Base-by-base conservation (phyloP, 1,140 invertebrate genomes). In the Brachionus paranguensis region DNA sequence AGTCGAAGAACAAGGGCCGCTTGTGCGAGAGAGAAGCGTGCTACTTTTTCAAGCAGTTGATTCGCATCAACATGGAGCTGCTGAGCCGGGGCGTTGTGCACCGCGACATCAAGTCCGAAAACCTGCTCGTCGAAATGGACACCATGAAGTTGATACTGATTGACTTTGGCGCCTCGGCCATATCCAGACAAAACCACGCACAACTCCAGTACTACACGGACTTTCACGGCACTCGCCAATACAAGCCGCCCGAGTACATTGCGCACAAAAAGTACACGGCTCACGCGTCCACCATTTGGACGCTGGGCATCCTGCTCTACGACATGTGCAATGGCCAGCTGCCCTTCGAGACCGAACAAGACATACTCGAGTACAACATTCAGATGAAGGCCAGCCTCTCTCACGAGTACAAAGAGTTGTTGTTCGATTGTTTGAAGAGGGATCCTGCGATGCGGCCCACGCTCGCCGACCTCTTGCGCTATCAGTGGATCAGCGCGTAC, bases 381-480 rank as follows among this genome's bases (percentile, higher is more conserved):
- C 41, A 72, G 74, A 50, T 84, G 65, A 72, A 72, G 33, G 24
- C 47, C 3, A 47, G 53, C 10, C 33, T 74, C 12, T 45, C 65
- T 29, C 65, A 50, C 24, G 68, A 84, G n/a, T 84, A 55, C 20
- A 55, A 64, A 55, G 17, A 84, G 17, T 27, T 74, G 17, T 20
- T 84, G 20, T 27, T 47, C 37, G 45, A 65, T 60, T 93, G 92
- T 87, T 88, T 93, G 12, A 86, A 89, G 84, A 87, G 91, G 83
- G 88, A 89, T 78, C 91, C 92, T 14, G 85, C 86, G 3, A 89
- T 91, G n/a, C 87, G 92, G 81, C 91, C 90, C 17, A 88, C 88
- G 10, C 86, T 93, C 11, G 90, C 92, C 81, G 90, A 93, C 45
- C 91, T 93, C 85, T 87, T 92, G 2, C 85, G 87, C 45, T 92